Evolutionary conservation across 2,888 invertebrate genomes (phyloP).

Genomic region (Agonum fuliginosum): DNA sequence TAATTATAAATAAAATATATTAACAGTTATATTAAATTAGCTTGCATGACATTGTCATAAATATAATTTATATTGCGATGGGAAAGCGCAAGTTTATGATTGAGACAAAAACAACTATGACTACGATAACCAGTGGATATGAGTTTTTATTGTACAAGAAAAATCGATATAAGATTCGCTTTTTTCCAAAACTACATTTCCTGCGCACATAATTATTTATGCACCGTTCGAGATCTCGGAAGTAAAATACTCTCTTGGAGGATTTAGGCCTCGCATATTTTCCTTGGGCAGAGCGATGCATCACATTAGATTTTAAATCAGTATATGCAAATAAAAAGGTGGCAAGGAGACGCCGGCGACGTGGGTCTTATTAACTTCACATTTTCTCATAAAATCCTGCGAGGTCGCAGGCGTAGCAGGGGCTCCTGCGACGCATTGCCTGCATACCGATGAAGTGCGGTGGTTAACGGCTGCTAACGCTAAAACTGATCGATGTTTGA

Average conservation of each 20-base stretch:
- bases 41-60: too few species aligned
- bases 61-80: too few species aligned
- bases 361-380: conserved; percentile 66
- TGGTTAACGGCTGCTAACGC: conserved; percentile 37
- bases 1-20: too few species aligned
- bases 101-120: too few species aligned
- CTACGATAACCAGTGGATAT: too few species aligned
- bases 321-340: conserved; percentile 60
- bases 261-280: conserved; percentile 6
- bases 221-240: not conserved
- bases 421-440: conserved; percentile 34
- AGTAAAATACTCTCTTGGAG: not conserved
- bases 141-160: too few species aligned
- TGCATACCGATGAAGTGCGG: conserved; percentile 56
- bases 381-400: conserved; percentile 63
- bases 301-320: conserved; percentile 58
- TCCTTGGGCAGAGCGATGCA: conserved; percentile 9
- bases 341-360: conserved; percentile 47
- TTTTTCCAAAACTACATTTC: too few species aligned
- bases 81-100: too few species aligned
- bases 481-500: conserved; percentile 41
- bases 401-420: conserved; percentile 15
- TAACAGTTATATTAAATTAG: too few species aligned
- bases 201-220: conserved; percentile 4
- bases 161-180: too few species aligned